Evolutionary conservation across 2,888 invertebrate genomes (phyloP).

Genomic region (Doris montereyensis): DNA sequence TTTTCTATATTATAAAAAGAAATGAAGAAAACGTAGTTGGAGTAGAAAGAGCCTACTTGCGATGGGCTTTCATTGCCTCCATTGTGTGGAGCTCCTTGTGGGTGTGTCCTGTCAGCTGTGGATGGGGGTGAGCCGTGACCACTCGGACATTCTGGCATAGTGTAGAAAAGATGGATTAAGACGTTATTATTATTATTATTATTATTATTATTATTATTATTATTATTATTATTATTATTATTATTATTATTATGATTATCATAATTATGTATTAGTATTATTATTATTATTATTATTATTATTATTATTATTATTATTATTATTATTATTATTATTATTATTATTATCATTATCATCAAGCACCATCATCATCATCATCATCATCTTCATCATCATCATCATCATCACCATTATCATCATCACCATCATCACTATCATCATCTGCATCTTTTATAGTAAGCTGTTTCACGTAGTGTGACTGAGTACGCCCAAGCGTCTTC

Average conservation of each 20-base stretch:
- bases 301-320: neutral
- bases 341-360: neutral
- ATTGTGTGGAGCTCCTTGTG: constrained; percentile 61
- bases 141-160: constrained; percentile 57
- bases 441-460: too few species aligned
- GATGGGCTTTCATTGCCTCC: constrained; percentile 57
- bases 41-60: too few species aligned
- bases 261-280: neutral
- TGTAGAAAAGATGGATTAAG: too few species aligned
- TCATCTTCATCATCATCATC: neutral
- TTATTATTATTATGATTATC: neutral
- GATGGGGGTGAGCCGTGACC: constrained; percentile 48
- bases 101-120: constrained; percentile 55
- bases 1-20: too few species aligned
- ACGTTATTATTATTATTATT: neutral
- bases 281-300: neutral
- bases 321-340: neutral
- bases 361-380: neutral
- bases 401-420: neutral
- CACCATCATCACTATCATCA: neutral
- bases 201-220: neutral
- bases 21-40: too few species aligned
- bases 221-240: neutral
- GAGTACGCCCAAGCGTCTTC: too few species aligned
- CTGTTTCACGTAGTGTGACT: too few species aligned